Conservation (phyloP, 1,140 invertebrate genomes). For the Limonius californicus region DNA sequence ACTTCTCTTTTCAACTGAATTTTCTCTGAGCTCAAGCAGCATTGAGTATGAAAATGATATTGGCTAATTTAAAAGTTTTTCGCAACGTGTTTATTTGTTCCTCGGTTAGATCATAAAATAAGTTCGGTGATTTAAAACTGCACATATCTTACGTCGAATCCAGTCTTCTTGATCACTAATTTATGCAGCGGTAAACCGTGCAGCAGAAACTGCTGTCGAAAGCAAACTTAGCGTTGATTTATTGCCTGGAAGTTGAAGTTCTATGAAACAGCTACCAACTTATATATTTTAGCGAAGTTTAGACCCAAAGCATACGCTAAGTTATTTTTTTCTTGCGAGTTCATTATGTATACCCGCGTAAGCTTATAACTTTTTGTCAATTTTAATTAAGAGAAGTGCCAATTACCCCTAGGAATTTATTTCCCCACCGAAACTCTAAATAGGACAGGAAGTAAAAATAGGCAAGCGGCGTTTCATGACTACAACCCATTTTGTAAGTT, state of each 20-base stretch:
- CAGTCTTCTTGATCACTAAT: slow-evolving; percentile 21
- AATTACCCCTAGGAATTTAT: neutral
- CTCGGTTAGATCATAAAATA: neutral
- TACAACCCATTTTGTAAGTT: neutral
- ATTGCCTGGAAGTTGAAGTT: slow-evolving; percentile 22
- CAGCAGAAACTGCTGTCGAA: slow-evolving; percentile 26
- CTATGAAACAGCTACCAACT: slow-evolving; percentile 24
- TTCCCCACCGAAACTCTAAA: no score
- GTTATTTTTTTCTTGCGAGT: neutral
- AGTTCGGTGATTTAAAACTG: slow-evolving; percentile 4
- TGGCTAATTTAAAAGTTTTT: neutral
- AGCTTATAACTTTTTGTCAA: neutral
- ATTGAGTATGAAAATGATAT: neutral
- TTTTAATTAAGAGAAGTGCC: neutral
- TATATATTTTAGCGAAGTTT: slow-evolving; percentile 20
- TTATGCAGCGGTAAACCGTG: slow-evolving; percentile 26
- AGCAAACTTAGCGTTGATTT: slow-evolving; percentile 26
- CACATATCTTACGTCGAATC: slow-evolving; percentile 11
- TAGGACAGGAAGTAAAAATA: no score
- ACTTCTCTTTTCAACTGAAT: no score
- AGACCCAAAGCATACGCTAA: slow-evolving; percentile 1
- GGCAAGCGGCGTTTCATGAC: no score
- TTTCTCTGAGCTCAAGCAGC: no score
- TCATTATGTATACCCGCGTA: neutral
- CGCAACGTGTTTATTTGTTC: neutral